Evolutionary conservation across 2,888 invertebrate genomes (phyloP).

Genomic region (Ptychoptera albimana): DNA sequence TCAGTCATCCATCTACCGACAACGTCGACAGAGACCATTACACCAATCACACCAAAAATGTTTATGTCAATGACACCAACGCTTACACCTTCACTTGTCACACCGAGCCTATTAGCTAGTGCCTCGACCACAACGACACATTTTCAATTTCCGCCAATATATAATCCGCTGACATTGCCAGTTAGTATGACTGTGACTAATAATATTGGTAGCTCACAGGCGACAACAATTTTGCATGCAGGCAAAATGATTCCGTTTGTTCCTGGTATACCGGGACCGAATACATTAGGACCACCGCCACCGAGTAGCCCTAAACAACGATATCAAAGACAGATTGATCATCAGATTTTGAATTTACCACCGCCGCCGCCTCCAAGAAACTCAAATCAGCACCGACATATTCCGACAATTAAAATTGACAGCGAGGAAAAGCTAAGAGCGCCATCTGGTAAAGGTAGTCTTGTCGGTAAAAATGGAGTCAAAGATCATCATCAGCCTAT

Average conservation of each 20-base stretch:
- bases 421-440: too few relatives aligned
- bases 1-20: conserved; percentile 42
- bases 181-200: conserved; percentile 25
- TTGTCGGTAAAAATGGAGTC: too few relatives aligned
- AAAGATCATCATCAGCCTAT: background rate
- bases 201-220: conserved; percentile 20
- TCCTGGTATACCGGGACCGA: conserved; percentile 76
- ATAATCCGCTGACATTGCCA: conserved; percentile 49
- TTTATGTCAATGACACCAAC: conserved; percentile 38
- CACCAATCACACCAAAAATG: conserved; percentile 30
- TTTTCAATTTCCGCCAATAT: conserved; percentile 51
- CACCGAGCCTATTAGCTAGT: conserved; percentile 17
- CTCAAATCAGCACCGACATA: too few relatives aligned
- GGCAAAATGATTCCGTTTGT: conserved; percentile 72
- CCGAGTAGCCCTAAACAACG: conserved; percentile 8
- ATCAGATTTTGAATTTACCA: too few relatives aligned
- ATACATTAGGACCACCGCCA: conserved; percentile 36
- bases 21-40: conserved; percentile 18
- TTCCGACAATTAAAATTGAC: too few relatives aligned
- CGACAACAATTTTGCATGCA: conserved; percentile 45
- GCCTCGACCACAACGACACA: conserved; percentile 18
- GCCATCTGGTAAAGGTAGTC: too few relatives aligned
- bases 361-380: too few relatives aligned
- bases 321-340: background rate
- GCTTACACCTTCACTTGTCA: conserved; percentile 38